Evolutionary conservation across 2,888 invertebrate species (phyloP).

Genomic region (Sinopyrophorus schimmeli): DNA sequence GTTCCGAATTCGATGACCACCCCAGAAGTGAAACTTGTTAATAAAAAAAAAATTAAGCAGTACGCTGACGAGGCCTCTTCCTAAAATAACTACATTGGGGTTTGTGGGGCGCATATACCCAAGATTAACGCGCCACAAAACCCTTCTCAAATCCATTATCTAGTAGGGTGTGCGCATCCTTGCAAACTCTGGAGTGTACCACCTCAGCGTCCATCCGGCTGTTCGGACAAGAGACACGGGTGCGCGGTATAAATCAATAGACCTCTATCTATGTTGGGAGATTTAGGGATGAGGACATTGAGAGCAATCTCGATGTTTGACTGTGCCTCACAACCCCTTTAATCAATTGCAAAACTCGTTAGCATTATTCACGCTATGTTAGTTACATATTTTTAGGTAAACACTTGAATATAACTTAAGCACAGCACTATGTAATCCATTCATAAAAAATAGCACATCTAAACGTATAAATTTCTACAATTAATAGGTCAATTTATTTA

Average conservation of each 20-base stretch:
- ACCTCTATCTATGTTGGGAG: conserved; percentile 48
- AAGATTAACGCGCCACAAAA: conserved; percentile 30
- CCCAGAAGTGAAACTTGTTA: conserved; percentile 4
- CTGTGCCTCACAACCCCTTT: conserved; percentile 38
- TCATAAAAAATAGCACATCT: too few relatives aligned
- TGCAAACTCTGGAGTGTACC: conserved; percentile 32
- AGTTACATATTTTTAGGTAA: conserved; percentile 27
- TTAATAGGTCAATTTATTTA: too few relatives aligned
- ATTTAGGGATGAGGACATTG: conserved; percentile 38
- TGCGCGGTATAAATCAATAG: conserved; percentile 52
- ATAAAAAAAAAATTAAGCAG: conserved; percentile 16
- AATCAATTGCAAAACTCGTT: conserved; percentile 37
- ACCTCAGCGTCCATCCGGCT: conserved; percentile 34
- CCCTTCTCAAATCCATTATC: conserved; percentile 32
- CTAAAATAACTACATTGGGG: conserved; percentile 23
- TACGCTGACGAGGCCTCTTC: conserved; percentile 23
- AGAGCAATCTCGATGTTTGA: conserved; percentile 51
- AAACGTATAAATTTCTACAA: too few relatives aligned
- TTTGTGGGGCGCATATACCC: conserved; percentile 25
- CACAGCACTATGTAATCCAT: too few relatives aligned
- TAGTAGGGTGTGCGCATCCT: conserved; percentile 31
- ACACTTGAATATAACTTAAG: conserved; percentile 21
- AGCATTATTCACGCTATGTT: conserved; percentile 32
- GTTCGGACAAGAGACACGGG: conserved; percentile 38
- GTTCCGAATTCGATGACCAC: conserved; percentile 4